A percentile compares a stretch with the other conserved stretches of the same genome.
These are phyloP conservation scores for Plumapathes pennacea DNA, from an alignment of 92 coral and sea anemone genomes.

Conservation along the genomic window DNA sequence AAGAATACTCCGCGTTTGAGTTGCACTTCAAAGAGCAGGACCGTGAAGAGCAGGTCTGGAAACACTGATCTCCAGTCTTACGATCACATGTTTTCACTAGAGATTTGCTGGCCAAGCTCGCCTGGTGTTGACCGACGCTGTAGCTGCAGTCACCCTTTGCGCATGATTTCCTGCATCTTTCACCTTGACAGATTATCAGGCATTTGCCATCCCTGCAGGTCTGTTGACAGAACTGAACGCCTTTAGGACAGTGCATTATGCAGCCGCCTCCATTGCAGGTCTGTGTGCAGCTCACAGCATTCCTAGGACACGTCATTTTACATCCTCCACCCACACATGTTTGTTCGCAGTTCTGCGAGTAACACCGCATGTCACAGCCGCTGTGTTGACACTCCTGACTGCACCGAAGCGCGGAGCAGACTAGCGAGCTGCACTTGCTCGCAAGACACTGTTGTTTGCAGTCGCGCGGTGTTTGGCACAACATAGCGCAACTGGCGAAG, in stretches of 20 bases:
- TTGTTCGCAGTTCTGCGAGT: constrained; percentile 60
- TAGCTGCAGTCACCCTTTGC: constrained; percentile 38
- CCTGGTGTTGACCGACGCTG: background rate
- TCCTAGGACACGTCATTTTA: constrained; percentile 60
- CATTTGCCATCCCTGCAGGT: constrained; percentile 46
- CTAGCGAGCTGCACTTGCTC: constrained; percentile 61
- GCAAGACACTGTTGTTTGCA: constrained; percentile 58
- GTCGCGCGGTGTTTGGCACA: constrained; percentile 23
- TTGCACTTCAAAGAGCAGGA: constrained; percentile 40
- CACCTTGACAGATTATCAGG: constrained; percentile 45
- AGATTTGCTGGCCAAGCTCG: background rate
- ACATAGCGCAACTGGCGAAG: constrained; percentile 43
- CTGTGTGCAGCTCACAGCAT: constrained; percentile 54
- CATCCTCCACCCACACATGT: constrained; percentile 56
- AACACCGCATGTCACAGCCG: constrained; percentile 60
- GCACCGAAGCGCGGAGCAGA: constrained; percentile 55
- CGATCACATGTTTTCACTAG: constrained; percentile 7
- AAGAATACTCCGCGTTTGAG: background rate
- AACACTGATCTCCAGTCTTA: constrained; percentile 4
- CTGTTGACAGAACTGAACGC: constrained; percentile 49
- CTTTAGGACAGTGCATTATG: constrained; percentile 54
- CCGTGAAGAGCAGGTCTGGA: constrained; percentile 26
- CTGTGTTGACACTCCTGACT: constrained; percentile 45
- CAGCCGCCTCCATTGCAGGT: constrained; percentile 54
- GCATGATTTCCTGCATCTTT: constrained; percentile 38